Conservation (phyloP, 2,113 vertebrate genomes). For the Hippocampus barbouri region DNA sequence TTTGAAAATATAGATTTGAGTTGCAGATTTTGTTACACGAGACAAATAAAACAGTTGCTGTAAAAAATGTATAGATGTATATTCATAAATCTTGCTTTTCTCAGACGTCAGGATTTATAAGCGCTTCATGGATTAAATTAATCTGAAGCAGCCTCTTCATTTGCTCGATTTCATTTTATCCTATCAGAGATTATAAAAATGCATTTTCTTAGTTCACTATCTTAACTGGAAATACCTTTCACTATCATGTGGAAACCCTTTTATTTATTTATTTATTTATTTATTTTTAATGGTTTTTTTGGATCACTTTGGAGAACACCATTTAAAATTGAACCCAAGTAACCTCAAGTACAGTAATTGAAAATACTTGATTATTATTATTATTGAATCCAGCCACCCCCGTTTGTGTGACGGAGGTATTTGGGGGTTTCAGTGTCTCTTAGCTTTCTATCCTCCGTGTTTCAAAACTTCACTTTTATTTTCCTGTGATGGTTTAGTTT, state of each 20-base stretch:
- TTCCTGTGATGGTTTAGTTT: slow-evolving; percentile 1
- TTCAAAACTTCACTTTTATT: slow-evolving; percentile 9
- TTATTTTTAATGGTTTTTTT: too few species aligned
- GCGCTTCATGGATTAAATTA: not conserved
- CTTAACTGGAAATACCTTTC: not conserved
- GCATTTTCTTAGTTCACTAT: not conserved
- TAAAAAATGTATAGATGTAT: not conserved
- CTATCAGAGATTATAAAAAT: not conserved
- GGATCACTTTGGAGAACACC: too few species aligned
- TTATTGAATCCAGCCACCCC: not conserved
- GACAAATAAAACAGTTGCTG: not conserved
- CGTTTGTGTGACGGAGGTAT: not conserved
- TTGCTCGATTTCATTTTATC: not conserved
- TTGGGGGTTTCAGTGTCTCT: not conserved
- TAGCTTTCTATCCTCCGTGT: not conserved
- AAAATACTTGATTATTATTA: not conserved
- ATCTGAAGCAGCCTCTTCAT: not conserved
- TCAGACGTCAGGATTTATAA: not conserved
- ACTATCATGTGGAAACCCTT: not conserved
- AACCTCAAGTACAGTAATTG: not conserved
- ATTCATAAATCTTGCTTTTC: not conserved
- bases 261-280: not conserved
- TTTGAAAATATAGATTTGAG: too few species aligned
- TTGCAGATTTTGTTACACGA: not conserved
- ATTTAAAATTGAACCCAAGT: too few species aligned